These are phyloP conservation scores for Porites lobata DNA, from an alignment of 92 coral and sea anemone genomes.

Conservation along the genomic window DNA sequence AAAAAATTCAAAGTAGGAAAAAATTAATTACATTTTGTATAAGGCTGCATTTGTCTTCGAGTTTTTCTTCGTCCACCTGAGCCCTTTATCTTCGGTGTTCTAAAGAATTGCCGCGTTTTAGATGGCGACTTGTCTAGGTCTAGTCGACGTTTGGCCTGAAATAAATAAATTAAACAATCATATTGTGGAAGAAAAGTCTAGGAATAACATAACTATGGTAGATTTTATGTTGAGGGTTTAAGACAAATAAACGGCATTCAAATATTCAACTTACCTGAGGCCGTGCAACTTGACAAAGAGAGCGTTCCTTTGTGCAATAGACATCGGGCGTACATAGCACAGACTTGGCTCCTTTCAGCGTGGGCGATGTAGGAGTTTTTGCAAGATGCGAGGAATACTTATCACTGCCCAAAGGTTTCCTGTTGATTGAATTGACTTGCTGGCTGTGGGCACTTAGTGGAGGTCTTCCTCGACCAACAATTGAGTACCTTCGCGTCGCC, in stretches of 20 bases:
- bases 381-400: constrained; percentile 7
- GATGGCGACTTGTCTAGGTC: constrained; percentile 89
- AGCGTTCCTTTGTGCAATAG: constrained; percentile 57
- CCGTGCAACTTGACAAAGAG: constrained; percentile 31
- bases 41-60: constrained; percentile 76
- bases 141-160: constrained; percentile 93
- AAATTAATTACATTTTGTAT: constrained; percentile 72
- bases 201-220: not conserved
- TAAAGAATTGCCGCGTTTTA: constrained; percentile 57
- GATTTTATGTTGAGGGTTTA: not conserved
- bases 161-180: not conserved
- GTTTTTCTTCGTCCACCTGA: constrained; percentile 56
- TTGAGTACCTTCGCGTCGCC: constrained; percentile 76
- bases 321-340: constrained; percentile 56
- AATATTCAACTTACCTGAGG: constrained; percentile 64
- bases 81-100: constrained; percentile 80
- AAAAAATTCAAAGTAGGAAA: not conserved
- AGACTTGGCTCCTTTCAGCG: constrained; percentile 47
- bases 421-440: constrained; percentile 67
- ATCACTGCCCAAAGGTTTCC: constrained; percentile 6
- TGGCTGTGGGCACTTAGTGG: constrained; percentile 86
- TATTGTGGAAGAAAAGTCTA: not conserved
- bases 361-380: constrained; percentile 44
- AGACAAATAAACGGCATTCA: not conserved
- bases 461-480: constrained; percentile 70